Evolutionary conservation across 2,888 invertebrate species (phyloP).

Genomic region (Andricus curvator): DNA sequence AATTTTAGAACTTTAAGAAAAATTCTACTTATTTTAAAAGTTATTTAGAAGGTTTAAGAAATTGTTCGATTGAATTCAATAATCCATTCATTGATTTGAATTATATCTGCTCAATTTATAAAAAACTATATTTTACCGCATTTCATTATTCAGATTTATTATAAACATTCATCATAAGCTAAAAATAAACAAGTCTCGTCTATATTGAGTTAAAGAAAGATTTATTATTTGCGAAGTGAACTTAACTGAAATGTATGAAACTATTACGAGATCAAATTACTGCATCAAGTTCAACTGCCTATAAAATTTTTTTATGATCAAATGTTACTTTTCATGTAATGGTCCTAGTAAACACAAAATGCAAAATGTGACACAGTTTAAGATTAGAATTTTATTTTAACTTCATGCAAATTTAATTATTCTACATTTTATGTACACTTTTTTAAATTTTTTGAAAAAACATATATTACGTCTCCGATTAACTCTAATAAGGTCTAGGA

Average conservation of each 20-base stretch:
- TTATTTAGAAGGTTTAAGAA: too few relatives aligned
- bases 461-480: background rate
- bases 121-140: background rate
- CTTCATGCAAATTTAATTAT: background rate
- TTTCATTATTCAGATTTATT: background rate
- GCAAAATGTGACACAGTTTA: slow-evolving; percentile 14
- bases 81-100: background rate
- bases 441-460: background rate
- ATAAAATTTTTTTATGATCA: slow-evolving; percentile 12
- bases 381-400: slow-evolving; percentile 2
- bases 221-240: slow-evolving; percentile 1
- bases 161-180: background rate
- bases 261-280: slow-evolving; percentile 39
- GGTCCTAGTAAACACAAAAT: slow-evolving; percentile 3
- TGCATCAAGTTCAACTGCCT: slow-evolving; percentile 20
- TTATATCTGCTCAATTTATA: background rate
- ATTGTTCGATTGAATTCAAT: too few relatives aligned
- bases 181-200: background rate
- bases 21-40: too few relatives aligned
- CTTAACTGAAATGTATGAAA: slow-evolving; percentile 17
- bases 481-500: too few relatives aligned
- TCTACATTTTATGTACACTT: too few relatives aligned
- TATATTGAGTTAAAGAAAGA: background rate
- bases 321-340: slow-evolving; percentile 20
- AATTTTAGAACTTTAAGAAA: too few relatives aligned